phyloP scores from a whole-genome alignment of 37 sponge, comb jelly and placozoan genomes.

The Chondrosia reniformis region DNA sequence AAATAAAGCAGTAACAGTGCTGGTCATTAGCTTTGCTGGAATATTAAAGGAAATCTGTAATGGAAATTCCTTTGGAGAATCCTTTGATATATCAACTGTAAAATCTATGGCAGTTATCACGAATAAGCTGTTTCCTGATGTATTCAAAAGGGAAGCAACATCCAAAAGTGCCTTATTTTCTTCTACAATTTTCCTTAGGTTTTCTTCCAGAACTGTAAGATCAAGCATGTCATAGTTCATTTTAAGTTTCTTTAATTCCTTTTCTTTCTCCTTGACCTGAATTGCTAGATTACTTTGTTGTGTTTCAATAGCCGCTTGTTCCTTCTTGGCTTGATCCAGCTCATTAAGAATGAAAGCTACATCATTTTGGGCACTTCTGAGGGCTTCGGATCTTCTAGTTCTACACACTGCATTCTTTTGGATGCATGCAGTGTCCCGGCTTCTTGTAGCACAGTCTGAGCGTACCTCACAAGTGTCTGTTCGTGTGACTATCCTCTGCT shows the following conservation, averaged over 20 bases:
- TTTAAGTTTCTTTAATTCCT: not conserved
- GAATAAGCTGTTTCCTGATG: not conserved
- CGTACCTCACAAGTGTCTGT: not conserved
- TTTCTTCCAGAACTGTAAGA: not conserved
- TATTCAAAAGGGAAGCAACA: not conserved
- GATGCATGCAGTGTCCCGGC: not conserved
- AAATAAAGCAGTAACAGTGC: not conserved
- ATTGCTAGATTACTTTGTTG: not conserved
- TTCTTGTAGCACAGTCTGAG: not conserved
- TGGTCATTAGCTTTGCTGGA: not conserved
- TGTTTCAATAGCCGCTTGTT: not conserved
- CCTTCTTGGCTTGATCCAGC: not conserved
- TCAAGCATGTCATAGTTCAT: not conserved
- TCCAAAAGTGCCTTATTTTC: not conserved
- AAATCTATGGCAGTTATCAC: not conserved
- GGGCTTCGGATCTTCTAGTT: not conserved
- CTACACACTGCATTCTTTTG: not conserved
- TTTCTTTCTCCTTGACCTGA: not conserved
- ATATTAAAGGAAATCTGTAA: not conserved
- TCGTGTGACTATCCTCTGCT: not conserved
- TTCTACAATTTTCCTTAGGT: not conserved
- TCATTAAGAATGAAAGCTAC: not conserved
- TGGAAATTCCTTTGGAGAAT: not conserved
- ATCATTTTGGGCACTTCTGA: not conserved
- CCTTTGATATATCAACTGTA: not conserved